Base-by-base conservation (phyloP, 2,797 vertebrate species). In the Thamnophis elegans region DNA sequence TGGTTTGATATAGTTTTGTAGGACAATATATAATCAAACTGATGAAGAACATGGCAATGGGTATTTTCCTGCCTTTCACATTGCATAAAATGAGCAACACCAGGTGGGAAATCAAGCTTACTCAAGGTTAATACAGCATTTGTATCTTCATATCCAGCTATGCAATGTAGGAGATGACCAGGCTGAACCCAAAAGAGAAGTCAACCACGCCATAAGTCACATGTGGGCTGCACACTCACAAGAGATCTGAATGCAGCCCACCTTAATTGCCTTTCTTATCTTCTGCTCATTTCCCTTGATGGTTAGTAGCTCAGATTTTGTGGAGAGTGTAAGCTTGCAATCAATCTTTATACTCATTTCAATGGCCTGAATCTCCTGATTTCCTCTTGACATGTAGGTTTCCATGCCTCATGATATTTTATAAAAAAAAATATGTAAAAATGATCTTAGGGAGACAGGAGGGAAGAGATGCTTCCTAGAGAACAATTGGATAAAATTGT, bases 91-190 rank as follows among this genome's bases (percentile, higher is more conserved):
- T 47, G 28, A 91, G 42, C 55, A 42, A n/a, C 28, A n/a, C 26
- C 58, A 47, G 12, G 26, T 59, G 22, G 20, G 25, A 88, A 59
- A 42, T 47, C 56, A 62, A 58, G 88, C 0, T 85, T 85, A 68
- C 42, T 62, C 0, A 4, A 0, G 2, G 36, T 14, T 36, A 86
- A 26, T 4, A 42, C 5, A 1, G 16, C 53, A 14, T n/a, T 93
- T 88, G 73, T 91, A 1, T 12, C 94, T 94, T 87, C 4, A 55
- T 90, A 16, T 89, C 93, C 88, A 2, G 22, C 3, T 20, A 85
- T 88, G 2, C 26, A 60, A 60, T 60, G 9, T 60, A 60, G 25
- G 59, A 26, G 59, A 60, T 60, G 59, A 4, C 9, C 59, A 60
- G 59, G 60, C 10, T 62, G 10, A 28, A 62, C 26, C 4, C 26